Base-by-base conservation (phyloP, 92 coral and sea anemone genomes). In the Epizoanthus rinbou region DNA sequence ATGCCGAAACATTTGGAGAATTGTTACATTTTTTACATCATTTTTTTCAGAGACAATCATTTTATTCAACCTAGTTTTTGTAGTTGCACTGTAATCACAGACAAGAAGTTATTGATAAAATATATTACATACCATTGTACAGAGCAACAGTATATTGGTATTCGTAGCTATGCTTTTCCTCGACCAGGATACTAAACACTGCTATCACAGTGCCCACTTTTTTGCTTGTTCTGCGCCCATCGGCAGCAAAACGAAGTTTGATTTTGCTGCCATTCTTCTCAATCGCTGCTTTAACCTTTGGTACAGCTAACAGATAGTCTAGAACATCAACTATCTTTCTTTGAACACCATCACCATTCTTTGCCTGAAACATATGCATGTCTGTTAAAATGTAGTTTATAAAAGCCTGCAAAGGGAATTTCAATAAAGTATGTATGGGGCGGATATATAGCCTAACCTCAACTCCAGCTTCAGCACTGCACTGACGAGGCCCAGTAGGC, bases 201-300 rank as follows among this genome's bases (percentile, higher is more conserved):
- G 88, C 89, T 88, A 90, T 90, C 8, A 86, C 90, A 0, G 88
- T 76, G 1, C 90, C 90, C 2, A 90, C 87, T 37, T 86, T 86
- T 35, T 81, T 72, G 67, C 90, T 90, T 5, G 90, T 90, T 14
- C 76, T 68, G 23, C 86, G 74, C 4, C 88, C 93, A 86, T 82
- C 93, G 1, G 90, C 90, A 69, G 90, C 90, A 83, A 86, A 86
- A 28, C 90, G 80, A 39, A 87, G 84, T n/a, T 75, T 57, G 11
- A 90, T 10, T 14, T 53, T 15, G 31, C 63, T 73, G 6, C 85
- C 65, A 17, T 83, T 57, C 28, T 66, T 43, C 17, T 86, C 71
- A 15, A 72, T 41, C 3, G 56, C 50, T 0, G 57, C 15, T 25
- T 22, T 72, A 0, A 78, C 60, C 3, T 28, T 35, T 2, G 50